Percentiles rank a stretch among this genome's conserved stretches.
phyloP scores from a whole-genome alignment of 2,888 invertebrate genomes.

The Dusona sp. region DNA sequence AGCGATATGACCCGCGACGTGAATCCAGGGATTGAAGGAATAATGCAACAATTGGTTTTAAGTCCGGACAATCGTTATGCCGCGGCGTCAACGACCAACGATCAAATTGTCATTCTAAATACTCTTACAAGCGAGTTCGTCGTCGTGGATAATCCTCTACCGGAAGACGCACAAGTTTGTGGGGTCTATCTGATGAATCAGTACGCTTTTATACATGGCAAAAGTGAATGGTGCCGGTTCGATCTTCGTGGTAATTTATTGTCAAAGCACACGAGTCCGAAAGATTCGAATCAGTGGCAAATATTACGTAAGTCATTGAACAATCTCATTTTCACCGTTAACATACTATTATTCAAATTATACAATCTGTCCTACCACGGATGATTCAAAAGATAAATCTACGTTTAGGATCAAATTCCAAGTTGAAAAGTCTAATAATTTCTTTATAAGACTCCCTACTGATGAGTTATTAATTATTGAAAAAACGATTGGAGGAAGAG shows the following conservation, averaged over 20 bases:
- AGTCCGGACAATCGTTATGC: conserved; percentile 98
- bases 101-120: conserved; percentile 95
- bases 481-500: too few species aligned
- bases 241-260: conserved; percentile 92
- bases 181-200: conserved; percentile 90
- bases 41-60: conserved; percentile 96
- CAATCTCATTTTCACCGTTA: neutral
- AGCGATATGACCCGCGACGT: conserved; percentile 97
- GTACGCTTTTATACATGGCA: conserved; percentile 92
- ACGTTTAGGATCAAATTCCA: too few species aligned
- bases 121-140: conserved; percentile 97
- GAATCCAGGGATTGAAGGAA: conserved; percentile 97
- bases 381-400: too few species aligned
- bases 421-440: too few species aligned
- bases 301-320: conserved; percentile 87
- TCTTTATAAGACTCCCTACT: too few species aligned
- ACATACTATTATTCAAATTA: neutral
- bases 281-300: conserved; percentile 89
- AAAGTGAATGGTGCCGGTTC: conserved; percentile 91
- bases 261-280: conserved; percentile 86
- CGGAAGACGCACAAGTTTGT: conserved; percentile 88
- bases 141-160: conserved; percentile 93
- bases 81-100: conserved; percentile 97
- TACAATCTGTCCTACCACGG: too few species aligned
- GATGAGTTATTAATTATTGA: too few species aligned